A percentile compares a stretch with the other conserved stretches of the same genome.
phyloP scores from a whole-genome alignment of 2,888 invertebrate genomes.

The Eumacrocentrus americanus region DNA sequence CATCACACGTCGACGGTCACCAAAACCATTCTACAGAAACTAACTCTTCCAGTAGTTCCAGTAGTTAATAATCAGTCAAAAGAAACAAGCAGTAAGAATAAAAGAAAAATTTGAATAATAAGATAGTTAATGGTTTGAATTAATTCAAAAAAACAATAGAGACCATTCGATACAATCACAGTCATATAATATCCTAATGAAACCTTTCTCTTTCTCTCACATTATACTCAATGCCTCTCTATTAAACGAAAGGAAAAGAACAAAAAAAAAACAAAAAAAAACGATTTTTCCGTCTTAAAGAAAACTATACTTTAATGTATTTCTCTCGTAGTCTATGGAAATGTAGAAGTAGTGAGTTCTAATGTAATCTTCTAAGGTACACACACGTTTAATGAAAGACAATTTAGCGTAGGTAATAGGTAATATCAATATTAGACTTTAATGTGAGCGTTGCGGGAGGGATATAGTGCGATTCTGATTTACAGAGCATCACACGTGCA shows the following conservation, averaged over 20 bases:
- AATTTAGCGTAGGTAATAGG: conserved; percentile 54
- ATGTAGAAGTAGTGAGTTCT: conserved; percentile 56
- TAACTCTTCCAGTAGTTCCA: no score
- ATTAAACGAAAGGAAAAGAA: background rate
- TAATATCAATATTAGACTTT: conserved; percentile 34
- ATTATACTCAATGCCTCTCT: conserved; percentile 17
- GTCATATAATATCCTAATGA: conserved; percentile 1
- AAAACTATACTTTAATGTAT: conserved; percentile 47
- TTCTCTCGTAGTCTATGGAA: conserved; percentile 57
- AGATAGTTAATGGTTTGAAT: no score
- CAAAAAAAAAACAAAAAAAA: conserved; percentile 16
- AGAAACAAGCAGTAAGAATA: conserved; percentile 6
- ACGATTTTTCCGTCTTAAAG: conserved; percentile 36
- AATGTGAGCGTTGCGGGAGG: conserved; percentile 10
- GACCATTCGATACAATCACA: conserved; percentile 21
- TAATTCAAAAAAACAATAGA: conserved; percentile 26
- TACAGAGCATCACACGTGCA: no score
- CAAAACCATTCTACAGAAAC: no score
- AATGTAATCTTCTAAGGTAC: conserved; percentile 50
- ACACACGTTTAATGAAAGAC: conserved; percentile 32
- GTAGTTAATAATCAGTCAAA: background rate
- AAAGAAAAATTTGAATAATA: no score
- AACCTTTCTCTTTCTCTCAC: conserved; percentile 24
- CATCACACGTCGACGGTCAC: no score
- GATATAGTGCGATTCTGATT: no score